These are phyloP conservation scores for Anolis apletophallus DNA, from an alignment of 2,797 vertebrate genomes.

Conservation along the genomic window DNA sequence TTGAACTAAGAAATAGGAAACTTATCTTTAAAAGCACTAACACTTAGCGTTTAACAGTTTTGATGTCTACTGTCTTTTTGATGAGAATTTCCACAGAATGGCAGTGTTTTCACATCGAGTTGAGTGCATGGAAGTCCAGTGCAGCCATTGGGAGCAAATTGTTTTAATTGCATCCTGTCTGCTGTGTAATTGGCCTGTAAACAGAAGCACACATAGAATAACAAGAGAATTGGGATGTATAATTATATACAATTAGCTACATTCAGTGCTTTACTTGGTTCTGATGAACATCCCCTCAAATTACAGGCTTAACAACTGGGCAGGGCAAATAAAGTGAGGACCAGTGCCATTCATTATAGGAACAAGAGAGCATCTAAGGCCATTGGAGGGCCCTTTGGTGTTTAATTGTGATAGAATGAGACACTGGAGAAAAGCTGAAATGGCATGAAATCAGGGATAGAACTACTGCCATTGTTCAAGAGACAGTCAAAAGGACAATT, in stretches of 20 bases:
- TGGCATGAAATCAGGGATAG: neutral
- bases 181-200: conserved; percentile 70
- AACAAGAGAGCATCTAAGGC: neutral
- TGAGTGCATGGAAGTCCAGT: conserved; percentile 42
- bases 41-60: neutral
- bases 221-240: conserved; percentile 61
- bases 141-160: conserved; percentile 54
- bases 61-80: neutral
- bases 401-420: neutral
- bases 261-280: conserved; percentile 69
- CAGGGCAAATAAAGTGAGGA: conserved; percentile 45
- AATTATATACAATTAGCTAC: conserved; percentile 69
- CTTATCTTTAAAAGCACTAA: neutral
- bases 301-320: conserved; percentile 52
- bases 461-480: neutral
- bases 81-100: conserved; percentile 1
- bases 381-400: neutral
- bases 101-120: conserved; percentile 47
- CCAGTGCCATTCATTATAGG: neutral
- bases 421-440: too few species aligned
- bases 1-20: neutral
- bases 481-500: neutral
- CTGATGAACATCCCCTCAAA: conserved; percentile 69
- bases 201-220: conserved; percentile 68
- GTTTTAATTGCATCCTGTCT: conserved; percentile 69